Percentiles rank a stretch among this genome's conserved stretches.
Evolutionary conservation across 2,888 invertebrate genomes (phyloP).

Genomic region (Melieria picta): DNA sequence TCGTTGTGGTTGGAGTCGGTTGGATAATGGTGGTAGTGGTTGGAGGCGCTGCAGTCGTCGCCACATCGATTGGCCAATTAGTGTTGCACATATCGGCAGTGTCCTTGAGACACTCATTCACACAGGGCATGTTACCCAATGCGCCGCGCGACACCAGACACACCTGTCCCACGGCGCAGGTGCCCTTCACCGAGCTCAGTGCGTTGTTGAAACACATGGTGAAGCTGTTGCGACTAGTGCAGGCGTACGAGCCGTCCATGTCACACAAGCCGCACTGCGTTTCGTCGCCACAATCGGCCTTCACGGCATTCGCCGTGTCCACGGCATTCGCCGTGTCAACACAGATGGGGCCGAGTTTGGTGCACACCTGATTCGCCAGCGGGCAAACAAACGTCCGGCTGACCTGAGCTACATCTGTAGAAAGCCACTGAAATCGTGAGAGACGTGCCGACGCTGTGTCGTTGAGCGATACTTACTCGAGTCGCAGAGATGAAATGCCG

Average conservation of each 20-base stretch:
- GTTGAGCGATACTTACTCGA: slow-evolving; percentile 46
- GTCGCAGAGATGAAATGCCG: slow-evolving; percentile 47
- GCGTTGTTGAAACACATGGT: slow-evolving; percentile 41
- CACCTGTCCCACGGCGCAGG: slow-evolving; percentile 41
- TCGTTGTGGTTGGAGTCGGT: slow-evolving; percentile 5
- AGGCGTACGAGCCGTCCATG: slow-evolving; percentile 42
- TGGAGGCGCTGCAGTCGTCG: slow-evolving; percentile 2
- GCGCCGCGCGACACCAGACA: slow-evolving; percentile 46
- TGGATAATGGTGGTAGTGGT: slow-evolving; percentile 12
- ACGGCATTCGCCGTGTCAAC: too few relatives aligned
- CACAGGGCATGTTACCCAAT: slow-evolving; percentile 42
- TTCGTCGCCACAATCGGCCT: slow-evolving; percentile 48
- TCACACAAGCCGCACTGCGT: slow-evolving; percentile 46
- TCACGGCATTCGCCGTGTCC: neutral
- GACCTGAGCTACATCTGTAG: slow-evolving; percentile 39
- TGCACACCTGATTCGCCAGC: slow-evolving; percentile 46
- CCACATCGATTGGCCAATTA: slow-evolving; percentile 34
- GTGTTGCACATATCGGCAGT: slow-evolving; percentile 47
- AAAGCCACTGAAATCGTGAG: neutral
- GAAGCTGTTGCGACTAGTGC: slow-evolving; percentile 51
- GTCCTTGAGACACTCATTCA: slow-evolving; percentile 32
- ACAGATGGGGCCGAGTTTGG: slow-evolving; percentile 43
- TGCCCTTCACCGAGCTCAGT: slow-evolving; percentile 11
- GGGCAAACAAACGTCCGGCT: slow-evolving; percentile 43
- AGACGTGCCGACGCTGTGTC: neutral